phyloP scores from a whole-genome alignment of 2,888 invertebrate species.

The Mythimna ferrago region DNA sequence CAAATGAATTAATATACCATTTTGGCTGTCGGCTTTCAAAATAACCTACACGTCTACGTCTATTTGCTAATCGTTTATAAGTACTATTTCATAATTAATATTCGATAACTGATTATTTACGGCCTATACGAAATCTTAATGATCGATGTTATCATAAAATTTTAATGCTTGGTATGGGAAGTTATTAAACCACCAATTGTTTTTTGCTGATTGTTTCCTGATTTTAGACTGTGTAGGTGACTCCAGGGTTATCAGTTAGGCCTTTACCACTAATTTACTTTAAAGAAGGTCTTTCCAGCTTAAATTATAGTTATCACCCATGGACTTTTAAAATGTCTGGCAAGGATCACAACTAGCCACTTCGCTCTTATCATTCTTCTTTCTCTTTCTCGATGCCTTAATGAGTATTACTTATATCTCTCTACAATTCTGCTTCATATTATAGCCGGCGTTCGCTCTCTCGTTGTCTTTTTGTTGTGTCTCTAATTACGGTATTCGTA shows the following conservation, averaged over 20 bases:
- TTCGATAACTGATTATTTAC: constrained; percentile 28
- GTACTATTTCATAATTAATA: constrained; percentile 44
- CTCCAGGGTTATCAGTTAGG: neutral
- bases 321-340: neutral
- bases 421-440: no score
- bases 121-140: constrained; percentile 25
- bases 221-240: neutral
- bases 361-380: neutral
- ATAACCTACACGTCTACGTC: constrained; percentile 41
- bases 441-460: no score
- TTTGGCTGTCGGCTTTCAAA: constrained; percentile 64
- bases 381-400: neutral
- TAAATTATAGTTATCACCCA: neutral
- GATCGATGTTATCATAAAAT: constrained; percentile 18
- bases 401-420: no score
- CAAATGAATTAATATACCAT: constrained; percentile 65
- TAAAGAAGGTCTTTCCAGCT: neutral
- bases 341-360: neutral
- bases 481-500: no score
- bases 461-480: no score
- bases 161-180: constrained; percentile 15
- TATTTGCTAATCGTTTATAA: constrained; percentile 50
- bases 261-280: neutral
- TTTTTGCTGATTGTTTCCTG: constrained; percentile 19
- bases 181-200: constrained; percentile 21